These are phyloP conservation scores for Nebria brevicollis DNA, from an alignment of 2,888 invertebrate species.

Conservation along the genomic window DNA sequence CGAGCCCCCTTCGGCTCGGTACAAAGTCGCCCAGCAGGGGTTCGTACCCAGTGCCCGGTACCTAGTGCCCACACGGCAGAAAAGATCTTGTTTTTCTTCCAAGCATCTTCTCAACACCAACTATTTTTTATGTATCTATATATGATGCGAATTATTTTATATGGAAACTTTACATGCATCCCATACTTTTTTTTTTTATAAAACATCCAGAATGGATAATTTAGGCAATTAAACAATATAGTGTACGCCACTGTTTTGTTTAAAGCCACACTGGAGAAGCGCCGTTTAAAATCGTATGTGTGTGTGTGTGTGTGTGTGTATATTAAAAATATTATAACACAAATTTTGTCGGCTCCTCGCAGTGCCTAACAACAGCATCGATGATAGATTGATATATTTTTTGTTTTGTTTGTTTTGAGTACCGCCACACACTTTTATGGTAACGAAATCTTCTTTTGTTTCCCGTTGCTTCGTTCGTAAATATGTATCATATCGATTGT, in stretches of 20 bases:
- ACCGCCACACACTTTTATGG: neutral
- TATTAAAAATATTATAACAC: conserved; percentile 59
- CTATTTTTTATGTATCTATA: too few species aligned
- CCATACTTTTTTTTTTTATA: too few species aligned
- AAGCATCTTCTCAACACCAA: neutral
- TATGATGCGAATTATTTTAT: neutral
- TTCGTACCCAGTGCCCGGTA: conserved; percentile 35
- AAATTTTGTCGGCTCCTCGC: conserved; percentile 61
- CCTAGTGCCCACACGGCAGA: neutral
- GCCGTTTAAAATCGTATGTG: neutral
- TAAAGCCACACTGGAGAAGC: neutral
- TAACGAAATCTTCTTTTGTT: too few species aligned
- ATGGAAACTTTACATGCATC: too few species aligned
- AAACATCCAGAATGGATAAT: too few species aligned
- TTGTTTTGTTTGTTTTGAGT: conserved; percentile 50
- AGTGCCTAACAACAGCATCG: conserved; percentile 59
- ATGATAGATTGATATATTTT: conserved; percentile 63
- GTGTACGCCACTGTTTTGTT: neutral
- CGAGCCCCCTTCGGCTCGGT: conserved; percentile 59
- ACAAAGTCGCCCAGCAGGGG: conserved; percentile 56
- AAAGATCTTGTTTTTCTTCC: neutral
- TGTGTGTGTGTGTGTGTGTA: conserved; percentile 14
- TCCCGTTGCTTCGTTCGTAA: too few species aligned
- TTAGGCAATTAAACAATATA: neutral
- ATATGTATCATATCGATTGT: too few species aligned